These are phyloP conservation scores for Phocoena sinus DNA, from an alignment of 2,113 vertebrate species.

Conservation along the genomic window DNA sequence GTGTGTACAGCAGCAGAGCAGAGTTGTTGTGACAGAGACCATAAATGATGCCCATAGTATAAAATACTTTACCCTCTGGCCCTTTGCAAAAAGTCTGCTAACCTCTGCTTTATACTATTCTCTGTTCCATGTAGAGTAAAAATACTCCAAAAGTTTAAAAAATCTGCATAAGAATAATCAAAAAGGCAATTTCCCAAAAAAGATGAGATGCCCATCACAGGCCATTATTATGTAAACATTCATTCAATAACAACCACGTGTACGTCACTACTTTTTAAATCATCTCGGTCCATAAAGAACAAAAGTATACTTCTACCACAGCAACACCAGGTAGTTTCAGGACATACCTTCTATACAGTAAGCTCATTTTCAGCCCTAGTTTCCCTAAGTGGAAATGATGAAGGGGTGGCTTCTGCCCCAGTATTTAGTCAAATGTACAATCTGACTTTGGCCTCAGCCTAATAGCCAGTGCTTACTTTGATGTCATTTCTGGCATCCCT, in stretches of 20 bases:
- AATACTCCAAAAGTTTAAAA: conserved; percentile 13
- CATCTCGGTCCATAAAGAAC: neutral
- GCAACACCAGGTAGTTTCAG: neutral
- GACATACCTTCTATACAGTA: neutral
- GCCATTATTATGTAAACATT: neutral
- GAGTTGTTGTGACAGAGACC: neutral
- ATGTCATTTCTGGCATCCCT: neutral
- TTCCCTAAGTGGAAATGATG: neutral
- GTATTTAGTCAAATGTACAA: neutral
- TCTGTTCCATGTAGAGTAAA: neutral
- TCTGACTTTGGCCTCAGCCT: neutral
- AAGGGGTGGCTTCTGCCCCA: neutral
- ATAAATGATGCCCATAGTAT: neutral
- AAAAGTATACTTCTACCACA: neutral
- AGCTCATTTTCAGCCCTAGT: neutral
- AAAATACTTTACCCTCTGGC: neutral
- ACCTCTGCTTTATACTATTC: conserved; percentile 24
- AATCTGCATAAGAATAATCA: neutral
- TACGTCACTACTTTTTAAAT: neutral
- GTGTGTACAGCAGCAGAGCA: neutral
- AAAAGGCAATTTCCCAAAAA: neutral
- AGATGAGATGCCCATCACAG: neutral
- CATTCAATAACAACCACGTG: neutral
- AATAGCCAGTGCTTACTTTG: neutral
- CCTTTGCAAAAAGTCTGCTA: conserved; percentile 26